Evolutionary conservation across 1,140 invertebrate genomes (phyloP).

Genomic region (Chrysomallon squamiferum): DNA sequence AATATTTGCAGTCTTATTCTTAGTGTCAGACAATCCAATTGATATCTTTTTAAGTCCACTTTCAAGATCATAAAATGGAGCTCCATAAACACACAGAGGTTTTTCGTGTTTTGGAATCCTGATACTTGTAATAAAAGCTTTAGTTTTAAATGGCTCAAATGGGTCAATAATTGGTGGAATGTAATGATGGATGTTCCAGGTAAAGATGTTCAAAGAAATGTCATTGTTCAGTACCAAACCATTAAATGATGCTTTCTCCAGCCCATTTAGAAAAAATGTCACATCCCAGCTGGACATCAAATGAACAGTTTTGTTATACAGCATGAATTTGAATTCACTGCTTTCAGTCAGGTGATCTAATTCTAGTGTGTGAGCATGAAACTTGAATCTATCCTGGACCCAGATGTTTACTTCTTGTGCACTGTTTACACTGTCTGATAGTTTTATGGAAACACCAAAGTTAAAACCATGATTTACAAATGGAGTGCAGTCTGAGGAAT

Average conservation of each 20-base stretch:
- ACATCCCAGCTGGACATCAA: background rate
- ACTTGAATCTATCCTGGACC: background rate
- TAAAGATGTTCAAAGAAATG: background rate
- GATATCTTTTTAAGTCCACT: background rate
- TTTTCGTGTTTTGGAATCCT: background rate
- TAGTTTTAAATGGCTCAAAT: background rate
- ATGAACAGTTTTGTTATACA: background rate
- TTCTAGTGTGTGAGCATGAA: background rate
- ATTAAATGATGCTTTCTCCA: background rate
- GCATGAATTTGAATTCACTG: background rate
- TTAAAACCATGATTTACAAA: background rate
- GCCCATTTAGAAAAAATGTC: background rate
- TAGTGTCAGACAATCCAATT: background rate
- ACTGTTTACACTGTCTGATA: background rate
- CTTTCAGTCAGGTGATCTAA: background rate
- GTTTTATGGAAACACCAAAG: background rate
- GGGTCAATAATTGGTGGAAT: background rate
- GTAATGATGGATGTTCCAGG: background rate
- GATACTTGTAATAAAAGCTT: background rate
- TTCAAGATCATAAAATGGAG: background rate
- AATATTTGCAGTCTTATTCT: conserved; percentile 1
- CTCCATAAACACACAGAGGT: background rate
- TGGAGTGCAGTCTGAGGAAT: background rate
- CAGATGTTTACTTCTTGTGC: background rate
- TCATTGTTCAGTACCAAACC: background rate